Evolutionary conservation across 2,797 vertebrate genomes (phyloP).

Genomic region (Streptopelia turtur): DNA sequence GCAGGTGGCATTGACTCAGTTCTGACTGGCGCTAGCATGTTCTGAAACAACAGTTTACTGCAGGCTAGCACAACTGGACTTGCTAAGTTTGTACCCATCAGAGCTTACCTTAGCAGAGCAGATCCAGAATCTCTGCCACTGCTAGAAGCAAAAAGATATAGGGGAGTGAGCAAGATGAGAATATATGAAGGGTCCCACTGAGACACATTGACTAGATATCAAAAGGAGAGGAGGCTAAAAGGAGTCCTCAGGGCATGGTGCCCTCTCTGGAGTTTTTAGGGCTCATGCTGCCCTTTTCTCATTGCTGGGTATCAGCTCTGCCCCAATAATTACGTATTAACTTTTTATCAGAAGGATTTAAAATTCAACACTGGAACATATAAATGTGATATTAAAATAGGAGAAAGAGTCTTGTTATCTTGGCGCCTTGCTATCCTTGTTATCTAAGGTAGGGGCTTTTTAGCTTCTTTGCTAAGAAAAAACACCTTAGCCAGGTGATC

Average conservation of each 20-base stretch:
- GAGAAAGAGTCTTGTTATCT: neutral
- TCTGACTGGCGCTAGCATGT: neutral
- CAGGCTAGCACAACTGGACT: neutral
- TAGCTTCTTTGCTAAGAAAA: neutral
- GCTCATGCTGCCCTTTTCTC: neutral
- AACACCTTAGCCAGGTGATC: neutral
- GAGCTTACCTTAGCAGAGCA: neutral
- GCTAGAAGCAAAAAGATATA: neutral
- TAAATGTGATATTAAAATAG: neutral
- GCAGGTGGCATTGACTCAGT: neutral
- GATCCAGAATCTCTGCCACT: neutral
- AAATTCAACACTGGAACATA: neutral
- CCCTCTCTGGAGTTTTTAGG: neutral
- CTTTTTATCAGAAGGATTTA: neutral
- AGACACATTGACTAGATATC: neutral
- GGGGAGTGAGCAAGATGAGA: rapidly evolving
- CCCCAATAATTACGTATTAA: neutral
- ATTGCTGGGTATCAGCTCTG: neutral
- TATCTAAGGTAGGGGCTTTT: neutral
- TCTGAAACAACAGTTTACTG: neutral
- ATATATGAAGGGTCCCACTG: neutral
- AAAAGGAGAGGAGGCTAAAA: neutral
- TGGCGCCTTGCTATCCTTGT: neutral
- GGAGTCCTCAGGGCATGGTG: neutral
- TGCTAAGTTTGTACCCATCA: neutral